A percentile compares a stretch with the other conserved stretches of the same genome.
phyloP scores from a whole-genome alignment of 2,888 invertebrate genomes.

The Fragum fragum region DNA sequence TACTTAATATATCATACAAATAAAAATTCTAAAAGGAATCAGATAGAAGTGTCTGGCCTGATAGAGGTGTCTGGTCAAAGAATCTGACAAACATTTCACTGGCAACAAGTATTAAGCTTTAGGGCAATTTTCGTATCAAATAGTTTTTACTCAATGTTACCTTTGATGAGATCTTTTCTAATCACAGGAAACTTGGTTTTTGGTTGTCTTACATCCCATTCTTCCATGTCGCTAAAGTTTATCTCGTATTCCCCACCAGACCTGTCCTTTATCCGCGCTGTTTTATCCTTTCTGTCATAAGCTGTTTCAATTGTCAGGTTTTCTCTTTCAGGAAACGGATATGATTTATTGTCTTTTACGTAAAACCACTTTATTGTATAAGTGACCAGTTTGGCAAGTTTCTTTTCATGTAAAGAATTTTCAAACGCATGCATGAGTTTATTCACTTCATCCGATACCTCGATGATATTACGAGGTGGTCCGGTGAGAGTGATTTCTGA shows the following conservation, averaged over 20 bases:
- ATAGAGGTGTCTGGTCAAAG: too few species aligned
- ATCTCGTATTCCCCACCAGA: conserved; percentile 57
- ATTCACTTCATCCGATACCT: conserved; percentile 14
- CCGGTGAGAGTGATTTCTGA: conserved; percentile 35
- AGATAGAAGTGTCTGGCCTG: too few species aligned
- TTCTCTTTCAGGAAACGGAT: conserved; percentile 28
- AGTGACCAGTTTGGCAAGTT: conserved; percentile 27
- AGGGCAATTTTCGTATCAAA: too few species aligned
- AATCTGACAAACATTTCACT: too few species aligned
- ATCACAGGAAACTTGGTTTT: conserved; percentile 51
- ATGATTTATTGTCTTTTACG: conserved; percentile 36
- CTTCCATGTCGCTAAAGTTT: conserved; percentile 65
- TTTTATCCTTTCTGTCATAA: conserved; percentile 17
- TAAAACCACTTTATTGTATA: conserved; percentile 43
- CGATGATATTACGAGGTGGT: conserved; percentile 30
- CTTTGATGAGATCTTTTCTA: conserved; percentile 60
- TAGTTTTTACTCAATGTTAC: too few species aligned
- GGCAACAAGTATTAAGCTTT: too few species aligned
- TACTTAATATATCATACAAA: too few species aligned
- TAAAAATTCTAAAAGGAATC: too few species aligned
- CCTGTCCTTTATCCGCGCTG: conserved; percentile 46
- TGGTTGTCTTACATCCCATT: conserved; percentile 55
- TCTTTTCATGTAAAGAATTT: conserved; percentile 21
- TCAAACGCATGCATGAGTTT: conserved; percentile 25
- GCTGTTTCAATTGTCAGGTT: conserved; percentile 49